Evolutionary conservation across 2,797 vertebrate species (phyloP).

Genomic region (Anguilla pacifica): DNA sequence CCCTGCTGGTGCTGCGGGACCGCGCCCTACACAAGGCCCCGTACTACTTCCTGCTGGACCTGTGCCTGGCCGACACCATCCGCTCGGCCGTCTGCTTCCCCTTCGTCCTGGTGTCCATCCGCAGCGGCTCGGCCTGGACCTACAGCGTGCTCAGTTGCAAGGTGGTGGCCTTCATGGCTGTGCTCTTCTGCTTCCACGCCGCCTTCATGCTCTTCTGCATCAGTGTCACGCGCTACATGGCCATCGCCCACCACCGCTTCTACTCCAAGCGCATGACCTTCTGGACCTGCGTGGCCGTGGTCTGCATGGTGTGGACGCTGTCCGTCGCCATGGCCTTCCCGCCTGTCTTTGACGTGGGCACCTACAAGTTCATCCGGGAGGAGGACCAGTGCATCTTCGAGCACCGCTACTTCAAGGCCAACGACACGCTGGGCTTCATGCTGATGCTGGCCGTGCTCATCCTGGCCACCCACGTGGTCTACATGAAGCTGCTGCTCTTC

Average conservation of each 20-base stretch:
- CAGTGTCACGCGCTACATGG: constrained; percentile 88
- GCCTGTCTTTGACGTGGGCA: constrained; percentile 85
- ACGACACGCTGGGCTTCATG: constrained; percentile 91
- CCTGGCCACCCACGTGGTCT: constrained; percentile 86
- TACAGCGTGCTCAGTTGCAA: constrained; percentile 87
- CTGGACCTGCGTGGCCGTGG: constrained; percentile 87
- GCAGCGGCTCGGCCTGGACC: constrained; percentile 86
- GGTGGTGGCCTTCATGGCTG: constrained; percentile 88
- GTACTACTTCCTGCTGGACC: constrained; percentile 87
- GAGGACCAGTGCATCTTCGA: constrained; percentile 91
- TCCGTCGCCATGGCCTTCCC: constrained; percentile 89
- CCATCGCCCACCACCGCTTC: constrained; percentile 88
- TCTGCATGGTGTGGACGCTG: constrained; percentile 90
- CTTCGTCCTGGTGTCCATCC: constrained; percentile 85
- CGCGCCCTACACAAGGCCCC: constrained; percentile 85
- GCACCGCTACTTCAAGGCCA: constrained; percentile 90
- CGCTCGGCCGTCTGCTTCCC: constrained; percentile 88
- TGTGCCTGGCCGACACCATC: constrained; percentile 86
- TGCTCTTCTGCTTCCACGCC: constrained; percentile 88
- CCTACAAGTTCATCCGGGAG: constrained; percentile 88
- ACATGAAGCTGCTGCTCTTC: constrained; percentile 86
- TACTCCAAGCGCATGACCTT: constrained; percentile 90
- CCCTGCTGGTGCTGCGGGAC: constrained; percentile 84
- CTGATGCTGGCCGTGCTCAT: constrained; percentile 88
- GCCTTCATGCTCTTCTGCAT: constrained; percentile 91